A percentile compares a stretch with the other conserved stretches of the same genome.
phyloP scores from a whole-genome alignment of 2,113 vertebrate genomes.

The Marmota flaviventris region DNA sequence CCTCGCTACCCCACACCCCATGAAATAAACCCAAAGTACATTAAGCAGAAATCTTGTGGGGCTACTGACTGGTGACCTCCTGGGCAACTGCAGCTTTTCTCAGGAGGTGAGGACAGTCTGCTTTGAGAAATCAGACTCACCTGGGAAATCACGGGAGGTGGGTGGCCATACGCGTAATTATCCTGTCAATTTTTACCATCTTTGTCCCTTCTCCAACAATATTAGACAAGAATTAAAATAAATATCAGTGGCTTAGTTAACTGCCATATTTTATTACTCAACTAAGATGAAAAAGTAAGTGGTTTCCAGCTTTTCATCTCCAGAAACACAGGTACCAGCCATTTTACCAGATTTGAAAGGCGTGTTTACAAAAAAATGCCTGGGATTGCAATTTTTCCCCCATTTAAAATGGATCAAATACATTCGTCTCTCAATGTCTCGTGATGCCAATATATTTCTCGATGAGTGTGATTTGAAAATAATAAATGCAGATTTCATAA shows the following conservation, averaged over 20 bases:
- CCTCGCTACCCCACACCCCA: rapidly evolving
- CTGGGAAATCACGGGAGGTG: neutral
- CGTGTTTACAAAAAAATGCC: constrained; percentile 42
- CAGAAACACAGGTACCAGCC: constrained; percentile 36
- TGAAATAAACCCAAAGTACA: neutral
- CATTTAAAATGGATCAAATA: constrained; percentile 51
- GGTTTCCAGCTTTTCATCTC: constrained; percentile 43
- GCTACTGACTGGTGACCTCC: neutral
- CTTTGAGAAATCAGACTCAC: neutral
- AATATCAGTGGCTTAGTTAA: constrained; percentile 41
- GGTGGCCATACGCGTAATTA: neutral
- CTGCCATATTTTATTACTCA: constrained; percentile 59
- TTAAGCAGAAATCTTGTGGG: neutral
- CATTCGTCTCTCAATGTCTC: constrained; percentile 60
- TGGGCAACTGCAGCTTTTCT: neutral
- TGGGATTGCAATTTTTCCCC: neutral
- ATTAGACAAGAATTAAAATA: constrained; percentile 70
- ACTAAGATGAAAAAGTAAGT: constrained; percentile 56
- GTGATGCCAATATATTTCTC: constrained; percentile 55
- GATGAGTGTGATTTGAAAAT: constrained; percentile 70
- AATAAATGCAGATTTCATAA: constrained; percentile 73
- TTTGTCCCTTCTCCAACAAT: constrained; percentile 24
- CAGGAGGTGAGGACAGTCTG: neutral
- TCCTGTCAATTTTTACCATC: constrained; percentile 9
- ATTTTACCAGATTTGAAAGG: constrained; percentile 26